A percentile compares a stretch with the other conserved stretches of the same genome.
Conservation (phyloP, 2,113 vertebrate genomes). For the Arvicanthis niloticus region DNA sequence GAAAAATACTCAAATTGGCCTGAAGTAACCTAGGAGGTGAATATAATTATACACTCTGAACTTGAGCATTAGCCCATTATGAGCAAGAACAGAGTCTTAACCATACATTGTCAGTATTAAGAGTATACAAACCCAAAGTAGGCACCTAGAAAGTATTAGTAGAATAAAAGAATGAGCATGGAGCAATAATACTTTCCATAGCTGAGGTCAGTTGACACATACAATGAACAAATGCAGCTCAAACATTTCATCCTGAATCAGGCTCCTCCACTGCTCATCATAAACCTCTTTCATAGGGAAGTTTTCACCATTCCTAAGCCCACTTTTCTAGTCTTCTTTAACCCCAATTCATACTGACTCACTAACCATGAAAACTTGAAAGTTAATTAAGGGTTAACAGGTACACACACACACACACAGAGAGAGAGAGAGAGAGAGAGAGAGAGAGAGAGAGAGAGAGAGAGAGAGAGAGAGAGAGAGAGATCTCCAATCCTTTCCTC, state of each 20-base stretch:
- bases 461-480: not conserved
- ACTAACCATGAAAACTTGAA: not conserved
- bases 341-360: not conserved
- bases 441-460: not conserved
- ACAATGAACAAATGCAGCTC: not conserved
- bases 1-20: not conserved
- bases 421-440: not conserved
- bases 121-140: not conserved
- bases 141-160: not conserved
- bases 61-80: not conserved
- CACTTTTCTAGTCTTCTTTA: not conserved
- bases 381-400: constrained; percentile 41
- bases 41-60: not conserved
- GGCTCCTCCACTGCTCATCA: not conserved
- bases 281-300: not conserved
- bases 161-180: not conserved
- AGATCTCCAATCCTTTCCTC: not conserved
- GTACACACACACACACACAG: not conserved
- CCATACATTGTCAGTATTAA: not conserved
- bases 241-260: not conserved
- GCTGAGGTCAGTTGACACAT: not conserved
- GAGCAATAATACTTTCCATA: not conserved
- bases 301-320: not conserved
- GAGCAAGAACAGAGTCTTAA: not conserved
- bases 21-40: not conserved